Evolutionary conservation across 2,113 vertebrate genomes (phyloP), one percentile per base, ranked within the genome.

Genomic region (Dasyprocta punctata): DNA sequence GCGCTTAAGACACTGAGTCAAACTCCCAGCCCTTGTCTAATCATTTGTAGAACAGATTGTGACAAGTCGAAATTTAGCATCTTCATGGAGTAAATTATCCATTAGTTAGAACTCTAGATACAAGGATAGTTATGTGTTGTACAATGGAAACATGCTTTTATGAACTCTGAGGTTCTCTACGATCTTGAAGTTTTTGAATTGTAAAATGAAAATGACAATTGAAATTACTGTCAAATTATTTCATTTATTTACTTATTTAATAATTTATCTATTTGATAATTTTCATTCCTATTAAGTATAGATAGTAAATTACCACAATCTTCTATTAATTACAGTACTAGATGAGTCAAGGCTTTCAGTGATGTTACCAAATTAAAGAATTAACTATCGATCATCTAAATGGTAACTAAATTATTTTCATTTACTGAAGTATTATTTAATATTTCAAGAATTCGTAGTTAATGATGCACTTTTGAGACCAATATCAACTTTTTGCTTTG

Each of bases 351-450:
- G 22, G 41, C 30, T 58, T 16, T 47, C 36, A 78, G 20, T 41
- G n/a, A 88, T 19, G 3, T 75, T 84, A 20, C 49, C 12, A 93
- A 86, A 89, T 86, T 78, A 86, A 95, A 82, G 9, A 12, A n/a
- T 92, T 60, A 52, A 80, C 5, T 11, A 58, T 69, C 86, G 81
- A 96, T 69, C 2, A 95, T 83, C 65, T 94, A 61, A 77, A 44
- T 4, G 54, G n/a, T 77, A 56, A 81, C 36, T 92, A 95, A 88
- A 90, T 88, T 89, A 20, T 30, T 90, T 30, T 90, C 24, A 8
- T 96, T 85, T 90, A 81, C 82, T 28, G 54, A 28, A 47, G 9
- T 81, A 96, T 1, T 71, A 49, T 85, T 69, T 83, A 93, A 58
- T 69, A 82, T 81, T 96, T 90, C 0, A 86, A 41, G 47, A 96